Base-by-base conservation (phyloP, 2,888 invertebrate species). In the Leucophora obtusa region DNA sequence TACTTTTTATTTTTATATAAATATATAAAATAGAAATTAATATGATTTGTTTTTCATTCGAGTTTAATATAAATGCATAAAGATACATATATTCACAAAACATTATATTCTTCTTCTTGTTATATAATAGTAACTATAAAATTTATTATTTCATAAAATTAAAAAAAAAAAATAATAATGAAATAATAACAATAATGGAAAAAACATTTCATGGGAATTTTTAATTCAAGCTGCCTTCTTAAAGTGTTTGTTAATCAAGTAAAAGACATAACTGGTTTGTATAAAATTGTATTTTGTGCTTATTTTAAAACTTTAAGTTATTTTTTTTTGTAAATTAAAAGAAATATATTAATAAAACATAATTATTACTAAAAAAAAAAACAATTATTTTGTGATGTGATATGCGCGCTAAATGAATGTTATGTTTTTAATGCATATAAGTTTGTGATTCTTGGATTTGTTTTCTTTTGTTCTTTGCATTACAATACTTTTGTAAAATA, bases 11-110 rank as follows among this genome's bases (percentile, higher is more conserved):
- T 28, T 28, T 4, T 28, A 28, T 28, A 28, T 28, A 28, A 21
- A 28, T 28, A 28, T 28, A 28, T 28, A 28, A 28, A 28, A 28
- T 6, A 28, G 28, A 28, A 28, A 28, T 28, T 28, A 24, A 28
- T 28, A 28, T 6, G 7, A 28, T 28, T 51, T 65, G 14, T 10
- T 70, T 78, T 80, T 71, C 62, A 80, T 80, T 80, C 75, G 76
- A 76, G 76, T 76, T 28, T 76, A 68, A 62, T 70, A 79, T 82
- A 79, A 82, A 75, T 79, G 79, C 82, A 82, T 71, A 71, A 60
- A 69, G 70, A 68, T 28, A 24, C 2, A 24, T 60, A 72, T 74
- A 81, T 87, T 87, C 85, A 79, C 85, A 86, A 85, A 84, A 84
- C 83, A 82, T 83, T 86, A 73, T 70, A 85, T 82, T 73, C 56